A percentile compares a stretch with the other conserved stretches of the same genome.
Conservation (phyloP, 2,113 vertebrate genomes). For the Calonectris borealis region DNA sequence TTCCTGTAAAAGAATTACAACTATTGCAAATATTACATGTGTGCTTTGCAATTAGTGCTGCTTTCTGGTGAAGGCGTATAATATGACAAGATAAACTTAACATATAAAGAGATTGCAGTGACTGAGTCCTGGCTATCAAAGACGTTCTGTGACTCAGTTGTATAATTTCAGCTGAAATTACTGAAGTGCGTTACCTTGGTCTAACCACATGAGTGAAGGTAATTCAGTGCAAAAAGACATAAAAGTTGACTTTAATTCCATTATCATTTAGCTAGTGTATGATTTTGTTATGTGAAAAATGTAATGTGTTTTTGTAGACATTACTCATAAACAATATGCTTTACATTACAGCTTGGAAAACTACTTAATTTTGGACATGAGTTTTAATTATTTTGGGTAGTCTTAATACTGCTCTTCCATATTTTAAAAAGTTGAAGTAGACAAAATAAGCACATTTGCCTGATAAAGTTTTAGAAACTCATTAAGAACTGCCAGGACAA, state of each 20-base stretch:
- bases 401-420: background rate
- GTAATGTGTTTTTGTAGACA: background rate
- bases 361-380: background rate
- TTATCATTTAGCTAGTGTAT: background rate
- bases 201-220: background rate
- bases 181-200: background rate
- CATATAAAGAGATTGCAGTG: background rate
- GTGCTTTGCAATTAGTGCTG: background rate
- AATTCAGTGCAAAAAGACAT: background rate
- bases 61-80: background rate
- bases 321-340: background rate
- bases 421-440: background rate
- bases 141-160: background rate
- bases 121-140: background rate
- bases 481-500: background rate
- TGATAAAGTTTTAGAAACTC: background rate
- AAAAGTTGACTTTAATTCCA: background rate
- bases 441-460: background rate
- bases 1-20: background rate
- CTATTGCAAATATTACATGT: background rate
- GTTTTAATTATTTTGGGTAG: background rate
- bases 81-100: background rate
- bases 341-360: background rate
- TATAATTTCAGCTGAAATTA: background rate
- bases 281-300: background rate